A percentile compares a stretch with the other conserved stretches of the same genome.
These are phyloP conservation scores for Saguinus midas DNA, from an alignment of 2,113 vertebrate genomes.

Conservation along the genomic window DNA sequence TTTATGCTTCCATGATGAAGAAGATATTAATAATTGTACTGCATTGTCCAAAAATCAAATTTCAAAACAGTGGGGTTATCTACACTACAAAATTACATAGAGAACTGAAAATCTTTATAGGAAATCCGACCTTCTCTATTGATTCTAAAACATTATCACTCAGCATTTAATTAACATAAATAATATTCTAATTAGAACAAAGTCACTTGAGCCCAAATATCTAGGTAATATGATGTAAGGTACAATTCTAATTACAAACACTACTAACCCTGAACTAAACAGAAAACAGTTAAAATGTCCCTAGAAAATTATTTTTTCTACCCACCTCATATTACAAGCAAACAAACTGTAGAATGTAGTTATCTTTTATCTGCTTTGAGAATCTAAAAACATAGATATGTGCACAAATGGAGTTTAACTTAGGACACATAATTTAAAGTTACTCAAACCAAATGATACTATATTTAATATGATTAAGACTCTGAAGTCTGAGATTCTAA, in stretches of 20 bases:
- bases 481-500: neutral
- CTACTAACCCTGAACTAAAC: neutral
- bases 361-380: constrained; percentile 20
- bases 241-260: constrained; percentile 24
- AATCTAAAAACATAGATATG: constrained; percentile 12
- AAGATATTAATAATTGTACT: neutral
- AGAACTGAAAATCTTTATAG: neutral
- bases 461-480: constrained; percentile 20
- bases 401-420: neutral
- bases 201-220: neutral
- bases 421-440: neutral
- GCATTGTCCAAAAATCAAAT: neutral
- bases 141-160: neutral
- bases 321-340: constrained; percentile 50
- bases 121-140: neutral
- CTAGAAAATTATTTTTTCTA: constrained; percentile 26
- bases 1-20: neutral
- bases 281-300: constrained; percentile 15
- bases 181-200: constrained; percentile 46
- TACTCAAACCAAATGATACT: constrained; percentile 51
- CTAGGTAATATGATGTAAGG: constrained; percentile 5
- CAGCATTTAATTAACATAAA: constrained; percentile 2
- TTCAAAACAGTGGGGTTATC: neutral
- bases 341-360: constrained; percentile 8
- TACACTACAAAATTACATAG: neutral